Evolutionary conservation across 2,113 vertebrate species (phyloP).

Genomic region (Myotis brandtii): DNA sequence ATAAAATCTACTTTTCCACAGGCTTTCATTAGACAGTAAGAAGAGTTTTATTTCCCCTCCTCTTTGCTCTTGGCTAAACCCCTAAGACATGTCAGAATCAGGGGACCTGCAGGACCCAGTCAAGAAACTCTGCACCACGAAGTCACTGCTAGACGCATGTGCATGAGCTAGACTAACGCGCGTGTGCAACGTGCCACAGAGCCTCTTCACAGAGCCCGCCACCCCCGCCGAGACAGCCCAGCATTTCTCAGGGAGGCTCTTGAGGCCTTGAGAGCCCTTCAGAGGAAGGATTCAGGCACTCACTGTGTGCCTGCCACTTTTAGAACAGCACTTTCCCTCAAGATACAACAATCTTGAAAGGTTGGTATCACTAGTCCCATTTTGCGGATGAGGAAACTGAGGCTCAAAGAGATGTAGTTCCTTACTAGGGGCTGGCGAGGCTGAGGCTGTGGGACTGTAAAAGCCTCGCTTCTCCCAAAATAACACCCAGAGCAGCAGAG

Average conservation of each 20-base stretch:
- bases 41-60: background rate
- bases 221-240: background rate
- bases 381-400: conserved; percentile 11
- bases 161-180: fast-evolving
- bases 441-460: background rate
- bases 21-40: background rate
- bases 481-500: background rate
- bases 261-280: background rate
- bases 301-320: background rate
- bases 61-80: background rate
- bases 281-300: background rate
- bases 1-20: background rate
- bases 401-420: background rate
- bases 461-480: background rate
- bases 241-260: background rate
- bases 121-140: background rate
- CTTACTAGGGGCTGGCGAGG: background rate
- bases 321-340: background rate
- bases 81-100: background rate
- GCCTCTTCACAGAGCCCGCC: background rate
- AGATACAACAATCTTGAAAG: background rate
- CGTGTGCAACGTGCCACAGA: background rate
- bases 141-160: fast-evolving
- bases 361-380: background rate
- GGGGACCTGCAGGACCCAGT: background rate